Percentiles rank a stretch among this genome's conserved stretches.
Conservation (phyloP, 1,140 invertebrate genomes). For the Rhyacophila brunnea region DNA sequence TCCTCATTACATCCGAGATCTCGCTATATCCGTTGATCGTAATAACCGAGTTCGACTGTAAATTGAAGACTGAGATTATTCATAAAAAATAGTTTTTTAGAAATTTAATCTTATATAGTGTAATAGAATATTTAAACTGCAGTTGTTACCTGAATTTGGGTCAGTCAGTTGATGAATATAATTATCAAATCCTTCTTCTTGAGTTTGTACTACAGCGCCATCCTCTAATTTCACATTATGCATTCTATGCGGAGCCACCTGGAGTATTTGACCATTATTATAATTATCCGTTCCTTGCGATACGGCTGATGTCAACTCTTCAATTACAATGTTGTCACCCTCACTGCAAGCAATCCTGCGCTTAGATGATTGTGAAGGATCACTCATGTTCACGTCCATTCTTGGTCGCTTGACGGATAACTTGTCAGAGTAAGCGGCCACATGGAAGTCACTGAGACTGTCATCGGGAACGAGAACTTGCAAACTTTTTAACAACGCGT, state of each 20-base stretch:
- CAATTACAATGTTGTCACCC: neutral
- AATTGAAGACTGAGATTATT: too few relatives aligned
- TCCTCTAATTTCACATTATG: neutral
- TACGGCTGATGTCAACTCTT: too few relatives aligned
- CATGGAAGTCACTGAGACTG: neutral
- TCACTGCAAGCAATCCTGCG: neutral
- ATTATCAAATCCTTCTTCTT: slow-evolving; percentile 19
- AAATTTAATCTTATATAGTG: too few relatives aligned
- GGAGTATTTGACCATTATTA: too few relatives aligned
- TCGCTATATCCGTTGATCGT: too few relatives aligned
- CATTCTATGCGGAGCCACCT: too few relatives aligned
- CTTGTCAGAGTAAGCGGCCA: neutral
- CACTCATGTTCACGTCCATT: neutral
- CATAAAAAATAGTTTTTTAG: too few relatives aligned
- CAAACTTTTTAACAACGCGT: slow-evolving; percentile 16
- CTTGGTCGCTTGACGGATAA: neutral
- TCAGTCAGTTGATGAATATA: slow-evolving; percentile 29
- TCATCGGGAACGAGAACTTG: slow-evolving; percentile 7
- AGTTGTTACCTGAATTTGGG: slow-evolving; percentile 30
- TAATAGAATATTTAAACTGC: too few relatives aligned
- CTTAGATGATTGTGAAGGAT: neutral
- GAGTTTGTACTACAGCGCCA: neutral
- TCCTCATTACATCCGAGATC: too few relatives aligned
- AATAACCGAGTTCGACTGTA: too few relatives aligned
- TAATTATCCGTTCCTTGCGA: too few relatives aligned